These are phyloP conservation scores for Dioctria linearis DNA, from an alignment of 2,888 invertebrate genomes.

Conservation along the genomic window DNA sequence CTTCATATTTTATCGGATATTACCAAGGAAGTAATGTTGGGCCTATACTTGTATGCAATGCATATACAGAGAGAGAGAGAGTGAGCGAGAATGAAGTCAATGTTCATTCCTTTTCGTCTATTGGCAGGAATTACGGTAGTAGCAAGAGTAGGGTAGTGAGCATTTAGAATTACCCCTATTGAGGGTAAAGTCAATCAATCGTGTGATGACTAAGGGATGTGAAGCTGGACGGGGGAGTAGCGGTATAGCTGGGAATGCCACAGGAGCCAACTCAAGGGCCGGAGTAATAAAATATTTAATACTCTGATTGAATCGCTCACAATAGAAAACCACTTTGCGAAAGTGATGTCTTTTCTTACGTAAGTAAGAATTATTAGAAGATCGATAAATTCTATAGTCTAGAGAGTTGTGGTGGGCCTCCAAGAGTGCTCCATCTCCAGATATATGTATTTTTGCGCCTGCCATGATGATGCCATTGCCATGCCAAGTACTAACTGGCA, in stretches of 20 bases:
- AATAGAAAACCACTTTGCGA: slow-evolving; percentile 52
- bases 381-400: slow-evolving; percentile 36
- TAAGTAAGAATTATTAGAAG: slow-evolving; percentile 37
- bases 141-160: background rate
- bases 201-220: too few relatives aligned
- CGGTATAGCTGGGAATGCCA: slow-evolving; percentile 9
- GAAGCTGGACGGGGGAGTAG: background rate
- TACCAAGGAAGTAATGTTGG: too few relatives aligned
- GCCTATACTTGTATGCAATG: too few relatives aligned
- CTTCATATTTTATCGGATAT: background rate
- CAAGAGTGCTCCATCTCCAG: background rate
- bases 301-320: slow-evolving; percentile 50
- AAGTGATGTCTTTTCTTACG: slow-evolving; percentile 53
- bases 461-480: background rate
- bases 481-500: background rate
- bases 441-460: background rate
- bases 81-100: too few relatives aligned
- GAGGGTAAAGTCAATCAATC: slow-evolving; percentile 35
- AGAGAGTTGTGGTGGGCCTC: slow-evolving; percentile 3
- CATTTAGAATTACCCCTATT: background rate
- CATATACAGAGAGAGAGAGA: too few relatives aligned
- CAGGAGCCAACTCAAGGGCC: slow-evolving; percentile 28
- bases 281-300: slow-evolving; percentile 51
- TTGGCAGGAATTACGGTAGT: background rate
- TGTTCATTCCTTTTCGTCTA: too few relatives aligned